Base-by-base conservation (phyloP, 2,797 vertebrate genomes). In the Cossypha dichroa region DNA sequence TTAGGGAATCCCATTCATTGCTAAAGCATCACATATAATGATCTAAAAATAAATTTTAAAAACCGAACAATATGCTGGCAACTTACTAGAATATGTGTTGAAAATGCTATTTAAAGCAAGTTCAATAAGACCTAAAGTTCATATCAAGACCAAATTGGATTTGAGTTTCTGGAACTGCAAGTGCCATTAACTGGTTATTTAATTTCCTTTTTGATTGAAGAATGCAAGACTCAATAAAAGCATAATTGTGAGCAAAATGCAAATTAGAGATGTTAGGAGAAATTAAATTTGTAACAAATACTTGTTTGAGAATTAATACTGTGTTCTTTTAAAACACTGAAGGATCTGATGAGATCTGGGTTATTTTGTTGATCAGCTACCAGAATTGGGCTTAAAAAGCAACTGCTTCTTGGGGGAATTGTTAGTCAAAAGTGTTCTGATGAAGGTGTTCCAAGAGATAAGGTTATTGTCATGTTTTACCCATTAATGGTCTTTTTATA, bases 201-300 rank as follows among this genome's bases (percentile, higher is more conserved):
- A 84, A 93, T 94, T 97, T 96, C 55, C 63, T 91, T 94, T 96
- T 92, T 96, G 94, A 92, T 28, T 93, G 84, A 96, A 94, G 80
- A 62, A 55, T 67, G 67, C 33, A 67, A 83, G 80, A 82, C 34
- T 93, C 64, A 45, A 60, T 91, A 90, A 91, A 89, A 62, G 80
- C 41, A 33, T 89, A 95, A 90, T 91, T 90, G 70, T 89, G 88
- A 94, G 48, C 79, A 43, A 95, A 94, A 96, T 91, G 82, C 73
- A 91, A 93, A 92, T 94, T 31, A 78, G 52, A 75, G 64, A 40
- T 77, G 36, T 29, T 85, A 67, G 18, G 55, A 92, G 63, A 87
- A 88, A 84, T 46, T 0, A 0, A 55, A 36, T 68, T 89, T 95
- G 36, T 29, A 40, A 62, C 29, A 94, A 92, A 94, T 63, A 43